Evolutionary conservation across 64 coral and sea anemone species (phyloP).

Genomic region (Anthopleura sola): DNA sequence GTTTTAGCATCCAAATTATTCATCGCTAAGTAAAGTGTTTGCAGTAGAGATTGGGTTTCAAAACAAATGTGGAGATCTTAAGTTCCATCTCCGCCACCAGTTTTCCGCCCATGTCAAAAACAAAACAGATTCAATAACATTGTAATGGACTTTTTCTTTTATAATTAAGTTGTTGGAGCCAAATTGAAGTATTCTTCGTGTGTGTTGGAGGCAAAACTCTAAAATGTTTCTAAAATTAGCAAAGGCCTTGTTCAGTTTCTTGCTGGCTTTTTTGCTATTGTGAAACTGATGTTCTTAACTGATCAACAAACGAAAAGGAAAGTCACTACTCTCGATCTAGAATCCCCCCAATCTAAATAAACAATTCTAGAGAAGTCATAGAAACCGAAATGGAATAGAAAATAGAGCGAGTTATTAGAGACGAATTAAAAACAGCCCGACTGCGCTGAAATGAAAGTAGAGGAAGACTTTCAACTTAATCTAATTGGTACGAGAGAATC

Average conservation of each 20-base stretch:
- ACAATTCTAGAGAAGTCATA: not conserved
- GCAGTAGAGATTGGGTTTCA: conserved; percentile 9
- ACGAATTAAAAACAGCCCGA: not conserved
- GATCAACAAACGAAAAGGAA: not conserved
- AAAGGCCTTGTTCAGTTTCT: not conserved
- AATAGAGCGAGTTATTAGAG: no score
- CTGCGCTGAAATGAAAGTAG: not conserved
- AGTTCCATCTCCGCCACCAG: not conserved
- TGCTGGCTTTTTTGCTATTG: not conserved
- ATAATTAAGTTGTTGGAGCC: not conserved
- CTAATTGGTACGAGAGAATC: not conserved
- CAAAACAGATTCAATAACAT: not conserved
- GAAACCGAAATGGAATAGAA: not conserved
- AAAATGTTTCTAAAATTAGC: conserved; percentile 10
- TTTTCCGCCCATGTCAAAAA: not conserved
- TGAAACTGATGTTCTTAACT: not conserved
- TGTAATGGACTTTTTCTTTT: not conserved
- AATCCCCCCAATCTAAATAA: not conserved
- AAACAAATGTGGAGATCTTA: conserved; percentile 12
- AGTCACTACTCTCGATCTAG: not conserved
- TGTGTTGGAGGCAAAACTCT: not conserved
- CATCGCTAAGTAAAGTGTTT: conserved; percentile 6
- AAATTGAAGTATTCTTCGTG: conserved; percentile 8
- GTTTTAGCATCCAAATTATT: conserved; percentile 3
- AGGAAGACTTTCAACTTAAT: not conserved